Conservation (phyloP, 2,797 vertebrate genomes). For the Pteropus rufus region DNA sequence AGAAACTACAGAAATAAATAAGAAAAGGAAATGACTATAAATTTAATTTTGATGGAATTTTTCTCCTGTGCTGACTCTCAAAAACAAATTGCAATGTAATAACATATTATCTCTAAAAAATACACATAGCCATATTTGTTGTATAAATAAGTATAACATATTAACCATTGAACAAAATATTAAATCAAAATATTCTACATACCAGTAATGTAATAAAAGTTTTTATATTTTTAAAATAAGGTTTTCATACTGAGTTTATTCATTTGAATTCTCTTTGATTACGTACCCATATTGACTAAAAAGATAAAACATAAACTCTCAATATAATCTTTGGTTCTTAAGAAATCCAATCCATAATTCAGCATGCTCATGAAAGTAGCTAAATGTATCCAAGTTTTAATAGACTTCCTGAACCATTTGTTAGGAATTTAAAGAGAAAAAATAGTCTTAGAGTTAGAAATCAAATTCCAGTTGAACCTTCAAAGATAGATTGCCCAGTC, state of each 20-base stretch:
- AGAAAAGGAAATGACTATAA: not conserved
- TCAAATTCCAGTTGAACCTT: constrained; percentile 1
- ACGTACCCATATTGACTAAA: not conserved
- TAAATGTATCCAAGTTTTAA: not conserved
- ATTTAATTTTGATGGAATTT: constrained; percentile 35
- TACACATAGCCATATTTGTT: not conserved
- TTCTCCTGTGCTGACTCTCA: not conserved
- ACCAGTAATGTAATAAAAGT: not conserved
- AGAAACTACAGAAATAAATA: not conserved
- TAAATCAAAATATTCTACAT: not conserved
- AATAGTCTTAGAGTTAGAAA: not conserved
- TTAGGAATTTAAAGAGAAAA: constrained; percentile 24
- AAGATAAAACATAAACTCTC: not conserved
- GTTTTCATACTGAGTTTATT: not conserved
- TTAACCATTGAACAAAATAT: not conserved
- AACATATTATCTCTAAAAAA: not conserved
- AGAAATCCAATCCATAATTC: not conserved
- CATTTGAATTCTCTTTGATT: constrained; percentile 21
- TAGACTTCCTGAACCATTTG: not conserved
- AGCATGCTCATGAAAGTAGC: not conserved
- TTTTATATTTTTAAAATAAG: not conserved
- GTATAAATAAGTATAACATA: not conserved
- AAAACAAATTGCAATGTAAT: not conserved
- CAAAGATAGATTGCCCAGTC: not conserved
- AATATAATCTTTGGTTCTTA: not conserved